These are phyloP conservation scores for Aleadryas rufinucha DNA, from an alignment of 2,113 vertebrate genomes.

Conservation along the genomic window DNA sequence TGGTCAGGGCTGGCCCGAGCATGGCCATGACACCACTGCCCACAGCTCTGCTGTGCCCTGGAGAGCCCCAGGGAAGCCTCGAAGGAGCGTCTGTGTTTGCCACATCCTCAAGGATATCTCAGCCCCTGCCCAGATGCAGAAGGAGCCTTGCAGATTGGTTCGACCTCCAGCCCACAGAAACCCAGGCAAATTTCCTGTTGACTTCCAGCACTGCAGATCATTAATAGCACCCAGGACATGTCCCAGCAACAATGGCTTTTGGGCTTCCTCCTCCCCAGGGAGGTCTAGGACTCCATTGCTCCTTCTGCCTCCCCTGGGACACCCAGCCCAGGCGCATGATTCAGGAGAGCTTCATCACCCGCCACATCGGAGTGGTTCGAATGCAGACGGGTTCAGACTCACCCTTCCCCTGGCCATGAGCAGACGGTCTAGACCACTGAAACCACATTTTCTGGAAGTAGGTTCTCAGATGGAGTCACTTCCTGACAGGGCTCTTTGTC, in stretches of 20 bases:
- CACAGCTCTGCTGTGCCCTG: background rate
- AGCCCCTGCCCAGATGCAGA: background rate
- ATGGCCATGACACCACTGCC: background rate
- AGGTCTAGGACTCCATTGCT: background rate
- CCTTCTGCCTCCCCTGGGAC: background rate
- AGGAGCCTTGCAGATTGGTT: background rate
- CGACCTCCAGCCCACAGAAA: background rate
- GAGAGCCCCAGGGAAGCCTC: background rate
- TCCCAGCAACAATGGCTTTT: background rate
- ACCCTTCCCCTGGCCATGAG: background rate
- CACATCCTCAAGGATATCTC: background rate
- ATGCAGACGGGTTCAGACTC: background rate
- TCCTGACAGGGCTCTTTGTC: conserved; percentile 25
- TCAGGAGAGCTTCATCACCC: background rate
- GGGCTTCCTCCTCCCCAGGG: background rate
- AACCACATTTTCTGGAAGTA: conserved; percentile 37
- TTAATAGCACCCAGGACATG: background rate
- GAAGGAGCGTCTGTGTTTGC: background rate
- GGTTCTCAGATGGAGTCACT: background rate
- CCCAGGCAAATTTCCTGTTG: background rate
- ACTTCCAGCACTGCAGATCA: background rate
- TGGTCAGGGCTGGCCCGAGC: background rate
- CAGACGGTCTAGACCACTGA: conserved; percentile 20
- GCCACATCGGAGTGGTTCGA: rapidly evolving
- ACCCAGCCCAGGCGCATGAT: background rate